These are phyloP conservation scores for Chauna torquata DNA, from an alignment of 2,113 vertebrate genomes.

Conservation along the genomic window DNA sequence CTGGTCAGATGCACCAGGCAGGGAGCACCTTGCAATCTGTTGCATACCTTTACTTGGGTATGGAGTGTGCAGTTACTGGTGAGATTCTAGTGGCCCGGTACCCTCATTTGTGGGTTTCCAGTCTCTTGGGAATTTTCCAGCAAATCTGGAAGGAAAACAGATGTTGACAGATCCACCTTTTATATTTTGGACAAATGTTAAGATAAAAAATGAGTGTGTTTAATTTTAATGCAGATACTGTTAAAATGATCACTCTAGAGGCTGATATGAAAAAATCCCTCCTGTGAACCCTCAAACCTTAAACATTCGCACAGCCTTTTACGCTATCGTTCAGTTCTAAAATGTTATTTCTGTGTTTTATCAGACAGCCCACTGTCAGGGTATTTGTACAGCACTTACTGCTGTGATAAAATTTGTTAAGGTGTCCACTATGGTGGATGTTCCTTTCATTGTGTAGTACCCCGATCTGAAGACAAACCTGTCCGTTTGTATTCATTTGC, in stretches of 20 bases:
- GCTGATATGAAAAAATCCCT: not conserved
- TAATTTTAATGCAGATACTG: not conserved
- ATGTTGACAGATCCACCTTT: not conserved
- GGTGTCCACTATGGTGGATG: not conserved
- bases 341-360: not conserved
- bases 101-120: not conserved
- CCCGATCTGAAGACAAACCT: not conserved
- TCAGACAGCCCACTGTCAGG: not conserved
- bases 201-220: not conserved
- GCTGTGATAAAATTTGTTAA: not conserved
- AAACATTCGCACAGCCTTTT: not conserved
- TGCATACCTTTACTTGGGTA: not conserved
- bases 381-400: not conserved
- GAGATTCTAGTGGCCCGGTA: not conserved
- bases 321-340: not conserved
- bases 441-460: not conserved
- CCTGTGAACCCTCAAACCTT: not conserved
- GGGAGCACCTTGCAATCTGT: not conserved
- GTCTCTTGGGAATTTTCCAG: not conserved
- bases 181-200: not conserved
- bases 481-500: not conserved
- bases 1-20: fast-evolving
- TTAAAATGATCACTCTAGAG: not conserved
- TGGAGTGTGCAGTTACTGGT: not conserved
- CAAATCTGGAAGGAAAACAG: not conserved